Percentiles rank a stretch among this genome's conserved stretches.
Evolutionary conservation across 1,140 invertebrate genomes (phyloP).

Genomic region (Rhopalosiphum maidis): DNA sequence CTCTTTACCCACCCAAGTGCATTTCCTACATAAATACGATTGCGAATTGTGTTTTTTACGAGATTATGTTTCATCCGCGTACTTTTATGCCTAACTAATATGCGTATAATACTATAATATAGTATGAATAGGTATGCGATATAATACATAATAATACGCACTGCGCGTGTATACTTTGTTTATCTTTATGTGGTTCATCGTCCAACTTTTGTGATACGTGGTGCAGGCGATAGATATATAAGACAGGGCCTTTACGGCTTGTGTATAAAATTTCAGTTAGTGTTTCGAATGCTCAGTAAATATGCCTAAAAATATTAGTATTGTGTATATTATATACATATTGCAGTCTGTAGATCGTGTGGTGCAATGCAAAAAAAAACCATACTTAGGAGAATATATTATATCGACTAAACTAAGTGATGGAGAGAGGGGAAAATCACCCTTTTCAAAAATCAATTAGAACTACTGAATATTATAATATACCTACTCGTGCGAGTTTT

Average conservation of each 20-base stretch:
- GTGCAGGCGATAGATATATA: too few species aligned
- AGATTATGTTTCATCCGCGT: neutral
- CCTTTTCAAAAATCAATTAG: constrained; percentile 14
- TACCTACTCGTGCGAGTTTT: neutral
- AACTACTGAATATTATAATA: neutral
- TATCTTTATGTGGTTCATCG: neutral
- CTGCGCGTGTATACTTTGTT: neutral
- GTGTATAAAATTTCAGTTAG: neutral
- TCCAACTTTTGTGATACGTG: neutral
- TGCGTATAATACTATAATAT: neutral
- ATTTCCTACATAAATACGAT: neutral
- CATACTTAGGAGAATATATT: neutral
- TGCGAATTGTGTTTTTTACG: neutral
- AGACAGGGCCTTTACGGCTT: neutral
- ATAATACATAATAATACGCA: neutral
- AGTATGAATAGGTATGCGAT: neutral
- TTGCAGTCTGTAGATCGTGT: neutral
- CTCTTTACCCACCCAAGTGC: neutral
- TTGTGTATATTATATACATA: neutral
- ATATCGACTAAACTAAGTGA: neutral
- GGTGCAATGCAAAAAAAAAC: neutral
- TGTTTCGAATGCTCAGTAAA: neutral
- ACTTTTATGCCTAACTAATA: neutral
- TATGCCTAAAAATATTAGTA: neutral
- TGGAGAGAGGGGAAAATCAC: neutral